Percentiles rank a stretch among this genome's conserved stretches.
Evolutionary conservation across 2,113 vertebrate species (phyloP).

Genomic region (Sylvia atricapilla): DNA sequence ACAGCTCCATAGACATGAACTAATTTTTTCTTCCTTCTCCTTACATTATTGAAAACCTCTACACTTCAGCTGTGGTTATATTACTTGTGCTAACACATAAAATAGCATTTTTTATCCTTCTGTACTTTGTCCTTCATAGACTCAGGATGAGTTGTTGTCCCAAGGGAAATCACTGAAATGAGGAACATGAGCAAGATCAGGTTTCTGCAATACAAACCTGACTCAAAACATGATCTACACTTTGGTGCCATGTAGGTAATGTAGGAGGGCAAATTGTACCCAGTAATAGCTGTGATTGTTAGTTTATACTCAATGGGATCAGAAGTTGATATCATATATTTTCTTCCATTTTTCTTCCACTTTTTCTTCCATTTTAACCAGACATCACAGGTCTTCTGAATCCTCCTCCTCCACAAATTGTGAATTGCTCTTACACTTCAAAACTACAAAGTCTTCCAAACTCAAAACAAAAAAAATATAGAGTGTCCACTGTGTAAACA

Average conservation of each 20-base stretch:
- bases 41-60: not conserved
- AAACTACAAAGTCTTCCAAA: not conserved
- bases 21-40: not conserved
- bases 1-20: not conserved
- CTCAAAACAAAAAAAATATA: not conserved
- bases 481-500: not conserved
- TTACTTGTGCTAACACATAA: not conserved
- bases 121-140: not conserved
- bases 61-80: not conserved
- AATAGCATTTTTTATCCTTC: not conserved
- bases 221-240: not conserved
- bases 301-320: not conserved
- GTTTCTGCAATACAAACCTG: not conserved
- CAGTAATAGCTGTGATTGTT: not conserved
- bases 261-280: not conserved
- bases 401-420: not conserved
- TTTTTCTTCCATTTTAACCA: not conserved
- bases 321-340: not conserved
- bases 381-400: not conserved
- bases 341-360: not conserved
- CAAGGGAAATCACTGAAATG: not conserved
- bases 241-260: not conserved
- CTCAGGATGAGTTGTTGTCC: not conserved
- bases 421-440: not conserved
- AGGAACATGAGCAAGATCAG: not conserved